A percentile compares a stretch with the other conserved stretches of the same genome.
phyloP scores from a whole-genome alignment of 2,113 vertebrate genomes.

The Cyphomyrus discorhynchus region DNA sequence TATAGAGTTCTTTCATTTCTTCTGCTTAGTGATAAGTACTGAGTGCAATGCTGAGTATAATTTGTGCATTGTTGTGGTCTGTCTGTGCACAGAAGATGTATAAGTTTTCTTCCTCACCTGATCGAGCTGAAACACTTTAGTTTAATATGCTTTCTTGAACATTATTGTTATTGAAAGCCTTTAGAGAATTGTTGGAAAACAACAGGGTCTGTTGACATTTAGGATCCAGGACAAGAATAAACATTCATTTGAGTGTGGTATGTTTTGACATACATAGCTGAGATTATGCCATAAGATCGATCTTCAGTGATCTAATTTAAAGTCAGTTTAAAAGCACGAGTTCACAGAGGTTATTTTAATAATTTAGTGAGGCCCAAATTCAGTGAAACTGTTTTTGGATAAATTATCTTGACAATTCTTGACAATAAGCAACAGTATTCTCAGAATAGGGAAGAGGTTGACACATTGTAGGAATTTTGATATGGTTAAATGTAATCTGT shows the following conservation, averaged over 20 bases:
- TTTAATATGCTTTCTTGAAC: neutral
- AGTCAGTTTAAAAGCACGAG: neutral
- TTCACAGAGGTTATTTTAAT: neutral
- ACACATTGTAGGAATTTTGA: neutral
- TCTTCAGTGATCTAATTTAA: neutral
- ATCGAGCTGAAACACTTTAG: neutral
- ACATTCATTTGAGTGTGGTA: neutral
- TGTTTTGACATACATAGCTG: neutral
- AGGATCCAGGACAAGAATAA: neutral
- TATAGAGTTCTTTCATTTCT: neutral
- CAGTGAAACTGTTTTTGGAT: neutral
- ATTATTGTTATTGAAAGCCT: neutral
- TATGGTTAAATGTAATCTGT: neutral
- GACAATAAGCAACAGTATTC: neutral
- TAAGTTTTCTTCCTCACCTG: no score
- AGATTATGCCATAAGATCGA: neutral
- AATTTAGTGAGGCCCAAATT: neutral
- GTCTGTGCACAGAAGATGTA: neutral
- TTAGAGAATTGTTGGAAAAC: neutral
- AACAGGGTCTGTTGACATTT: neutral
- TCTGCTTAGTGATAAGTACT: neutral
- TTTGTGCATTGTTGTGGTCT: neutral
- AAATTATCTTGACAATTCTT: neutral
- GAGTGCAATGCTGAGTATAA: neutral
- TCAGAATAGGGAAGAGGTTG: neutral